These are phyloP conservation scores for Eidolon dupreanum DNA, from an alignment of 2,797 vertebrate species.

Conservation along the genomic window DNA sequence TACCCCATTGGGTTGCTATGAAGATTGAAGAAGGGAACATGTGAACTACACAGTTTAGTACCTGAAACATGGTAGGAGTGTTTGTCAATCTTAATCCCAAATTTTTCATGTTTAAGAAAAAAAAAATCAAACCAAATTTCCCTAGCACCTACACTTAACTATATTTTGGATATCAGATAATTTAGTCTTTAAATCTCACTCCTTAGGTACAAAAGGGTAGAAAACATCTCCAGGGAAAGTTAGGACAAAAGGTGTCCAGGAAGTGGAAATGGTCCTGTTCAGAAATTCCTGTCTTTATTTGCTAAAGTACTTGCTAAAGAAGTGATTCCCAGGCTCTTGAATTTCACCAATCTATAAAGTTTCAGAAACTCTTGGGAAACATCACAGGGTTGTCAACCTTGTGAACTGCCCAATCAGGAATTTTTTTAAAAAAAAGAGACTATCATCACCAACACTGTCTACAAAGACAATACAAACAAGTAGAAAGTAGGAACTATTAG, in stretches of 20 bases:
- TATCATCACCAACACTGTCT: not conserved
- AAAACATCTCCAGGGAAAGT: not conserved
- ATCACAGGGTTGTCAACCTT: not conserved
- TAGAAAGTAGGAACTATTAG: not conserved
- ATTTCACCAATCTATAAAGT: not conserved
- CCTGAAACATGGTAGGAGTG: not conserved
- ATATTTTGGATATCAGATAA: not conserved
- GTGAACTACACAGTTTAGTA: not conserved
- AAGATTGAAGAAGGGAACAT: not conserved
- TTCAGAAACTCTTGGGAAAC: not conserved
- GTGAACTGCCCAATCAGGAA: not conserved
- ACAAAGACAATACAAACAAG: not conserved
- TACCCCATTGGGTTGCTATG: not conserved
- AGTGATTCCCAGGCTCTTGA: not conserved
- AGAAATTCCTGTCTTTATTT: not conserved
- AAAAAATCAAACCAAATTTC: not conserved
- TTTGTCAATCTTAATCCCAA: not conserved
- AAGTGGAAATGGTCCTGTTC: not conserved
- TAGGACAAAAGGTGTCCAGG: not conserved
- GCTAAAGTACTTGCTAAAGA: not conserved
- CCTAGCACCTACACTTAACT: not conserved
- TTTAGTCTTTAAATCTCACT: not conserved
- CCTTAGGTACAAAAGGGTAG: not conserved
- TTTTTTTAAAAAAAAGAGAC: not conserved
- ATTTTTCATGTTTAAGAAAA: not conserved